These are phyloP conservation scores for Hystrix brachyura DNA, from an alignment of 2,113 vertebrate species.

Conservation along the genomic window DNA sequence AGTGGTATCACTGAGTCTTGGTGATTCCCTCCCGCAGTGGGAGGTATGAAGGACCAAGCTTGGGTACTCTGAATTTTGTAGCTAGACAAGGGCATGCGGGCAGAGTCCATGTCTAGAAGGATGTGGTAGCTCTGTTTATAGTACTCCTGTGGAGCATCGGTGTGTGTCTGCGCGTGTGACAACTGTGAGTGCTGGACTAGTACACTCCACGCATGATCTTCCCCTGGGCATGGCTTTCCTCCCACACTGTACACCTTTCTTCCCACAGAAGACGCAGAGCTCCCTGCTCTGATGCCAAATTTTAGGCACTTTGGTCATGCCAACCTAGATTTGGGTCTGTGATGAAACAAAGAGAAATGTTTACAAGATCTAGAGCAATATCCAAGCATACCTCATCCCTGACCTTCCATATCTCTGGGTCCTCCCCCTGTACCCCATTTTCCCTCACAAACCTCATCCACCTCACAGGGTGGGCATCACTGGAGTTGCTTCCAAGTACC, in stretches of 20 bases:
- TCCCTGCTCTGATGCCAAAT: neutral
- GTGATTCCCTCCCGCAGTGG: neutral
- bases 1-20: accelerated
- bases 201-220: constrained; percentile 4
- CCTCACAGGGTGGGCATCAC: neutral
- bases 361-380: constrained; percentile 91
- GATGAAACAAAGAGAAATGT: constrained; percentile 87
- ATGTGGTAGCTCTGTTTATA: neutral
- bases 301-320: constrained; percentile 63
- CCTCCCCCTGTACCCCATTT: neutral
- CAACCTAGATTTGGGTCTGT: constrained; percentile 71
- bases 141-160: neutral
- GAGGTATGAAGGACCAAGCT: constrained; percentile 55
- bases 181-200: constrained; percentile 17
- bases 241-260: neutral
- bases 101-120: neutral
- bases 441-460: neutral
- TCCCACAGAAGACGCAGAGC: constrained; percentile 25
- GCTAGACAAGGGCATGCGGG: neutral
- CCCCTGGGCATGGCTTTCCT: neutral
- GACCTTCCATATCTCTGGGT: constrained; percentile 73
- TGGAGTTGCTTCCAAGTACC: accelerated
- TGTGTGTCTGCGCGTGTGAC: neutral
- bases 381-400: constrained; percentile 87
- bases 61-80: neutral